Conservation (phyloP, 2,113 vertebrate genomes). For the Eurypyga helias region DNA sequence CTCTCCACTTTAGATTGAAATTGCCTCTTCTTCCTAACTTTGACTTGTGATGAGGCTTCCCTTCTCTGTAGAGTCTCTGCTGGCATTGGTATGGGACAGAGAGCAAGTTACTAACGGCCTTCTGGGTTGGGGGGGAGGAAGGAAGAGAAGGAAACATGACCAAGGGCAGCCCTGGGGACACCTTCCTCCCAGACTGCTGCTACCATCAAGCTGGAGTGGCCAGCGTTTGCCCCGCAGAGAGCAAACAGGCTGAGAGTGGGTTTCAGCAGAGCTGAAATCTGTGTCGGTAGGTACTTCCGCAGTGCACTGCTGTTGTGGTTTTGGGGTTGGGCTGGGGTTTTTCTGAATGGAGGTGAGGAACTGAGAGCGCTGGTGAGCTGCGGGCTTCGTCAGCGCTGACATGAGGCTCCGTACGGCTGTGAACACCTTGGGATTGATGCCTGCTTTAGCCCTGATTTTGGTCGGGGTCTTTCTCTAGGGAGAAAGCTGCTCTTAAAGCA, state of each 20-base stretch:
- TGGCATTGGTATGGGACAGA: not conserved
- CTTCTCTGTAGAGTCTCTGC: not conserved
- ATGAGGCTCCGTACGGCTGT: rapidly evolving
- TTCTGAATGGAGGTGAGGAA: not conserved
- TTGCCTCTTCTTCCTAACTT: not conserved
- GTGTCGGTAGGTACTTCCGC: not conserved
- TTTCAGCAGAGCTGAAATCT: not conserved
- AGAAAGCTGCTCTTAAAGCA: not conserved
- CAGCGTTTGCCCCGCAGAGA: rapidly evolving
- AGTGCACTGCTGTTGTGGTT: rapidly evolving
- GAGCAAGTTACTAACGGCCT: rapidly evolving
- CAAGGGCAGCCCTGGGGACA: not conserved
- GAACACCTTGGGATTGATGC: rapidly evolving
- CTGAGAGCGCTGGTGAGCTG: rapidly evolving
- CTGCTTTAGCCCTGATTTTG: not conserved
- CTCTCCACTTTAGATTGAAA: not conserved
- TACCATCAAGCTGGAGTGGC: rapidly evolving
- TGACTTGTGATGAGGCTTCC: not conserved
- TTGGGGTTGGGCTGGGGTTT: not conserved
- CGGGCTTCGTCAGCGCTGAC: rapidly evolving
- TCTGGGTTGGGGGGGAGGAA: not conserved
- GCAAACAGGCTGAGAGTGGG: not conserved
- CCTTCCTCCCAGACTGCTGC: not conserved
- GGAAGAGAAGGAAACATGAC: not conserved
- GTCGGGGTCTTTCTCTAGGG: not conserved